Evolutionary conservation across 2,888 invertebrate genomes (phyloP), one percentile per base, ranked within the genome.

Genomic region (Artemia sinica): DNA sequence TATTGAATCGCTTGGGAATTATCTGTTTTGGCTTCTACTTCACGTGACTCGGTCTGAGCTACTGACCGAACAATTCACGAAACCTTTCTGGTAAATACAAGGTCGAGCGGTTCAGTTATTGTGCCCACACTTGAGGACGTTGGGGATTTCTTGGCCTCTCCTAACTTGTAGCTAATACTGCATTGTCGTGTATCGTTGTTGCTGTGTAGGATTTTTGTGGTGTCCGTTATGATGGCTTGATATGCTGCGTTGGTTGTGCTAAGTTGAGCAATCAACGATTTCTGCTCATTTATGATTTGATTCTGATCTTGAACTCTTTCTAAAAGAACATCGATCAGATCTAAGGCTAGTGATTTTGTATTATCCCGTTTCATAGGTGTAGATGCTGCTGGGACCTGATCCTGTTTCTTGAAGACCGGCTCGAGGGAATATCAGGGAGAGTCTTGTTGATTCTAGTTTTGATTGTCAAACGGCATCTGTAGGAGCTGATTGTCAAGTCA

Each of bases 31-130:
- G 52, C 52, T n/a, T 52, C 52, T 52, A 52, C 52, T 52, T 52
- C 52, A n/a, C n/a, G 52, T n/a, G 52, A 52, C 52, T 52, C 52
- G 52, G 52, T 52, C 52, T 52, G 52, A 52, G 52, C 52, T 52
- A 52, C 52, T 52, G 52, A n/a, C n/a, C n/a, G 52, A 52, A 52
- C 52, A 52, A 52, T 14, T 52, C 52, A n/a, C 52, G 52, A 52
- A 52, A 52, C n/a, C n/a, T 52, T 52, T 52, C 52, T 52, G n/a
- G 52, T 52, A 52, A 52, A 11, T 11, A 11, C 52, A 52, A 52
- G 52, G 11, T 52, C 52, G n/a, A 52, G n/a, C n/a, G 52, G 52
- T 52, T 52, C 52, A 52, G 52, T 52, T n/a, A 52, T 52, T 52
- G 52, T 52, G 52, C n/a, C 52, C 11, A 52, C 52, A 52, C 52